Evolutionary conservation across 2,797 vertebrate genomes (phyloP).

Genomic region (Sebastes kiyomatsui): DNA sequence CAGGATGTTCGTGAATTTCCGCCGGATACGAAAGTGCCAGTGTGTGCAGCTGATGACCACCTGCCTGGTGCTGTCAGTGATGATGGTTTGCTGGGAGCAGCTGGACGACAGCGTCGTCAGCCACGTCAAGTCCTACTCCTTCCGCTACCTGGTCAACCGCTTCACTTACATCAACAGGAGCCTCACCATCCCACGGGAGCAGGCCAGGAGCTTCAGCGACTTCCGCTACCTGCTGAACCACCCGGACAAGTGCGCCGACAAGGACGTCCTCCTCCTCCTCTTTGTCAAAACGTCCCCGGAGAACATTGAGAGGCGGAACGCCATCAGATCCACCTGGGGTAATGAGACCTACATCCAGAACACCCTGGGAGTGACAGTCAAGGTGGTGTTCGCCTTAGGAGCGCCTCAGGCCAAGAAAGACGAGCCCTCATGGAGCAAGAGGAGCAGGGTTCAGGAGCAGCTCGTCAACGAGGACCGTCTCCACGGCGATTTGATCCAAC

Average conservation of each 20-base stretch:
- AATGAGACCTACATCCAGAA: slow-evolving; percentile 85
- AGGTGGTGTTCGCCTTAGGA: slow-evolving; percentile 92
- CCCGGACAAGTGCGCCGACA: slow-evolving; percentile 81
- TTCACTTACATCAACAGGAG: slow-evolving; percentile 89
- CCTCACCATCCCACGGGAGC: slow-evolving; percentile 83
- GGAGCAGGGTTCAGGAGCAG: slow-evolving; percentile 61
- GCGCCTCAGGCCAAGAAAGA: slow-evolving; percentile 36
- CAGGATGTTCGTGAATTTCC: slow-evolving; percentile 88
- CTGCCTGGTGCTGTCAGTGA: slow-evolving; percentile 86
- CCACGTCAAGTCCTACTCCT: slow-evolving; percentile 91
- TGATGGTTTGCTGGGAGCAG: slow-evolving; percentile 90
- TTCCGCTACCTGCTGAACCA: slow-evolving; percentile 91
- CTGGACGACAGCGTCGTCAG: slow-evolving; percentile 82
- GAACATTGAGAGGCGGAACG: slow-evolving; percentile 85
- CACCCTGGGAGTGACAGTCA: slow-evolving; percentile 87
- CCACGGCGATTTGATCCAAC: slow-evolving; percentile 90
- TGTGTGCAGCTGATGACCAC: slow-evolving; percentile 85
- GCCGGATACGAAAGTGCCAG: slow-evolving; percentile 86
- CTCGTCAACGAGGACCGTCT: slow-evolving; percentile 84
- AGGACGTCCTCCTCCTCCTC: slow-evolving; percentile 90
- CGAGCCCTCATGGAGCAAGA: slow-evolving; percentile 23
- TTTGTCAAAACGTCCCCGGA: slow-evolving; percentile 92
- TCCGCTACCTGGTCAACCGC: slow-evolving; percentile 89
- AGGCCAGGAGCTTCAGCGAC: slow-evolving; percentile 71
- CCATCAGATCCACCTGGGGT: slow-evolving; percentile 94